Conservation (phyloP, 2,888 invertebrate genomes). For the Eupithecia subumbrata region DNA sequence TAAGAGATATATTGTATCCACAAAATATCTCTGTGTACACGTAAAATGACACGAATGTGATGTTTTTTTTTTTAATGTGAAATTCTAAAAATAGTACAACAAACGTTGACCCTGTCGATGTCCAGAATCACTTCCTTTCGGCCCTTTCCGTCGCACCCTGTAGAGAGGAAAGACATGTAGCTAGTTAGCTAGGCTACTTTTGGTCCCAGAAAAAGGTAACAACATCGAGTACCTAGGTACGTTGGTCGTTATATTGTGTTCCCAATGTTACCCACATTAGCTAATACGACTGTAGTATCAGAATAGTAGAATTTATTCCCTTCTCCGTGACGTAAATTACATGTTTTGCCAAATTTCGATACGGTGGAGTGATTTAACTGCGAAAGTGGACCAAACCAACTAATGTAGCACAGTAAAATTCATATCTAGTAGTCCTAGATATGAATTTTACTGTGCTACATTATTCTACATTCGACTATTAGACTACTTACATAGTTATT, state of each 20-base stretch:
- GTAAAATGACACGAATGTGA: too few relatives aligned
- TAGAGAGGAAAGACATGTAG: neutral
- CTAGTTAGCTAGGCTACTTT: too few relatives aligned
- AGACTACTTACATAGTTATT: neutral
- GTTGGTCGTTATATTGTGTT: neutral
- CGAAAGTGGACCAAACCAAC: conserved; percentile 24
- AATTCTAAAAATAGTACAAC: too few relatives aligned
- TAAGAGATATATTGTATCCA: too few relatives aligned
- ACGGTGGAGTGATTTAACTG: conserved; percentile 21
- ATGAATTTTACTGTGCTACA: too few relatives aligned
- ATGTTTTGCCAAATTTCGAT: conserved; percentile 28
- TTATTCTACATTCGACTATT: neutral
- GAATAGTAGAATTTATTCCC: neutral
- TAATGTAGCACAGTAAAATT: neutral
- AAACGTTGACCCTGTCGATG: too few relatives aligned
- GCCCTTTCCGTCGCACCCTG: too few relatives aligned
- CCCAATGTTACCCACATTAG: neutral
- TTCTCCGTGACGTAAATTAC: conserved; percentile 15
- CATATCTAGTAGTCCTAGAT: neutral
- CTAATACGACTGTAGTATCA: neutral
- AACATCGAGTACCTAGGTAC: neutral
- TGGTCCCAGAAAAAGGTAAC: neutral
- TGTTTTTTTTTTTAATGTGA: too few relatives aligned
- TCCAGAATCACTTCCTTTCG: too few relatives aligned
- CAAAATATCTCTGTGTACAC: too few relatives aligned